Percentiles rank a stretch among this genome's conserved stretches.
These are phyloP conservation scores for Antechinus flavipes DNA, from an alignment of 2,113 vertebrate species.

Conservation along the genomic window DNA sequence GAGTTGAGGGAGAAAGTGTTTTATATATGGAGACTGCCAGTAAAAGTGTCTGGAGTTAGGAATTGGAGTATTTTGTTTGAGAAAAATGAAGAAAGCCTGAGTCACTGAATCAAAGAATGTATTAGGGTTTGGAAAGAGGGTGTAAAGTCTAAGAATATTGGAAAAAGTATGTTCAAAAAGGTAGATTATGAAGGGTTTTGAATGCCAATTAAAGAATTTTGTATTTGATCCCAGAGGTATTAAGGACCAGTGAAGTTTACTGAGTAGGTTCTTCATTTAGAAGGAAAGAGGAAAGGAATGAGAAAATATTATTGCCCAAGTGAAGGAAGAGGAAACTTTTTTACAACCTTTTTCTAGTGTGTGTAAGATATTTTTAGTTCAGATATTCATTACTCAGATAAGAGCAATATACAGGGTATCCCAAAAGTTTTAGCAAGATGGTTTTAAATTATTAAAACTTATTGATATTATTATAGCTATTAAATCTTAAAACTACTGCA, in stretches of 20 bases:
- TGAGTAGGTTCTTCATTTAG: neutral
- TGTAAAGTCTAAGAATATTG: neutral
- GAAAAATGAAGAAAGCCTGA: neutral
- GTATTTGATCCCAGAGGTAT: neutral
- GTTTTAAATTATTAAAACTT: neutral
- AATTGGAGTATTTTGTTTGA: neutral
- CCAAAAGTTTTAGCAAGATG: neutral
- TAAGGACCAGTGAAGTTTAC: neutral
- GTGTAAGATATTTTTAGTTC: neutral
- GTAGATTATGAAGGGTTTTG: neutral
- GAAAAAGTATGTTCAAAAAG: neutral
- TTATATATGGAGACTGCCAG: neutral
- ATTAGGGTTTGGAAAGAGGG: neutral
- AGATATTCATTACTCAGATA: neutral
- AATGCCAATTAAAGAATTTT: neutral
- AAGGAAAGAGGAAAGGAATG: neutral
- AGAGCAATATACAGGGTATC: neutral
- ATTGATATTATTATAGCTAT: neutral
- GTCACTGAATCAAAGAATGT: neutral
- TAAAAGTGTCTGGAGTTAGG: neutral
- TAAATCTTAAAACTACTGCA: neutral
- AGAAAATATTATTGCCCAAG: neutral
- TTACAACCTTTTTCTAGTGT: neutral
- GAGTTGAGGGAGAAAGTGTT: neutral
- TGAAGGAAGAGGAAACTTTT: neutral